Evolutionary conservation across 1,140 invertebrate species (phyloP), one percentile per base, ranked within the genome.

Genomic region (Laupala kohalensis): DNA sequence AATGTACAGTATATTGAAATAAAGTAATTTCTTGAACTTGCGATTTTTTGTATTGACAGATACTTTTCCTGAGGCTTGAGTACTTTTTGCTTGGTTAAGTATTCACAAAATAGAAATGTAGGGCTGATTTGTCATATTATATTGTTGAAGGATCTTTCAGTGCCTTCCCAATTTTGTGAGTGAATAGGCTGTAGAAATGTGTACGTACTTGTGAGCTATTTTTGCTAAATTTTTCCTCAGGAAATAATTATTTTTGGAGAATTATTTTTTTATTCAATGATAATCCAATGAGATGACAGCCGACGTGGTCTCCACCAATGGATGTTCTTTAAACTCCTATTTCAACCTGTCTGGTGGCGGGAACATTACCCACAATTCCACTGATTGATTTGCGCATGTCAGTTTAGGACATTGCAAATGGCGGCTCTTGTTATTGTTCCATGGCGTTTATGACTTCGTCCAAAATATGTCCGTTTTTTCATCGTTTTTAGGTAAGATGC

Each of bases 391-490:
- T 84, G 84, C 84, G 84, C 86, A 87, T 86, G 87, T 86, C 85
- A 84, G 82, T 82, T 84, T 79, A 75, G 80, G 80, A 82, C 83
- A 87, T 88, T 89, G 87, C 87, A 89, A 89, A 89, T 89, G 88
- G 87, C 88, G 86, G 85, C 86, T 82, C 84, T 87, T 89, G 87
- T 89, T 89, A 88, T 88, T 88, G 87, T 88, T 72, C 71, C 63
- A 68, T 72, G 71, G 82, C 81, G 81, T 83, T 80, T 79, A 79
- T 79, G 77, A 84, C 79, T 82, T 78, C 78, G 78, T 80, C 78
- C 77, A 79, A 81, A 80, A 81, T 81, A 79, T 82, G 79, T 77
- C 78, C 77, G 78, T 78, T 80, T 80, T 80, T 79, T 79, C 79
- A 78, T 78, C 79, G 79, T 79, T 78, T 76, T 74, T 78, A 83